Evolutionary conservation across 2,888 invertebrate genomes (phyloP).

Genomic region (Papilio protenor): DNA sequence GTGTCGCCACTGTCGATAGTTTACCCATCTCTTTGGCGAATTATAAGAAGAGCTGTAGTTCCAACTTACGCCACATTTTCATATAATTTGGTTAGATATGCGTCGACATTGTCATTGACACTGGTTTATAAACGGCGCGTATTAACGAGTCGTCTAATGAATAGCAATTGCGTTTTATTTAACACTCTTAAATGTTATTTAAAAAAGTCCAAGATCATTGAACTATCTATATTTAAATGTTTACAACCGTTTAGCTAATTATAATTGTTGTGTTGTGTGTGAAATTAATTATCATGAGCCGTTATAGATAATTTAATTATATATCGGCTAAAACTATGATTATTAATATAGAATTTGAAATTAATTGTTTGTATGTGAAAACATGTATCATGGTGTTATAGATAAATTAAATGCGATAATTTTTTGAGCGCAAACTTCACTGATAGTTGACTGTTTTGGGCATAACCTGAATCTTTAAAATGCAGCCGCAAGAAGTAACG

Average conservation of each 20-base stretch:
- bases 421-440: background rate
- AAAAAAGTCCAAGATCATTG: background rate
- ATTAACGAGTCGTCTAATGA: too few species aligned
- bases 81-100: background rate
- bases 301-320: background rate
- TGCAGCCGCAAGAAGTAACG: slow-evolving; percentile 28
- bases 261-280: too few species aligned
- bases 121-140: too few species aligned
- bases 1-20: background rate
- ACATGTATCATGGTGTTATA: background rate
- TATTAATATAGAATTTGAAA: background rate
- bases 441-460: background rate
- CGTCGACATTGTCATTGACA: too few species aligned
- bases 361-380: background rate
- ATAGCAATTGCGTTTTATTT: too few species aligned
- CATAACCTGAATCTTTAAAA: slow-evolving; percentile 36
- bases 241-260: background rate
- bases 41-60: background rate
- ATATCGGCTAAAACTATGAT: background rate
- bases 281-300: too few species aligned
- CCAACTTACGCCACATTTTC: background rate
- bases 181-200: background rate
- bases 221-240: background rate
- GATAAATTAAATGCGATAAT: background rate
- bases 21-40: background rate